phyloP scores from a whole-genome alignment of 2,888 invertebrate species.

The Cataglyphis albicans region DNA sequence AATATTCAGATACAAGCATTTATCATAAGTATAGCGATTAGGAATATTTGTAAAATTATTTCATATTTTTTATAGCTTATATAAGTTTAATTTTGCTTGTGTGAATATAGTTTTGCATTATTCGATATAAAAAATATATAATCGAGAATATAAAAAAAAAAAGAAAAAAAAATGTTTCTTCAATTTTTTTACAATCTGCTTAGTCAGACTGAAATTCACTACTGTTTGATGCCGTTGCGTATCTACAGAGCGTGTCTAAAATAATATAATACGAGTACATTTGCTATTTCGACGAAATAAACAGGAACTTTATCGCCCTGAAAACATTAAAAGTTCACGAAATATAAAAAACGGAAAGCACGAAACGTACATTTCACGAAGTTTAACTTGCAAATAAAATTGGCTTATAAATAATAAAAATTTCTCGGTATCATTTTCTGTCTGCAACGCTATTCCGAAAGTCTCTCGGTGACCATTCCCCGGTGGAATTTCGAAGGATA shows the following conservation, averaged over 20 bases:
- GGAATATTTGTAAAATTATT: neutral
- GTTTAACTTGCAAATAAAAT: conserved; percentile 36
- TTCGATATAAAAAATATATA: neutral
- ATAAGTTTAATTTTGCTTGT: neutral
- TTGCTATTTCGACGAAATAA: neutral
- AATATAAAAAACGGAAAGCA: neutral
- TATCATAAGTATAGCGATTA: neutral
- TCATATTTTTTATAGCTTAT: neutral
- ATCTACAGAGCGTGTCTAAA: neutral
- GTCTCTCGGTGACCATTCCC: conserved; percentile 17
- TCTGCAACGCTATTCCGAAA: conserved; percentile 17
- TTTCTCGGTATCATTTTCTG: conserved; percentile 23
- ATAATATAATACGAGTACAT: conserved; percentile 21
- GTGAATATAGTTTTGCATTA: conserved; percentile 2
- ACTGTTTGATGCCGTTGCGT: conserved; percentile 4
- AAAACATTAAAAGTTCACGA: conserved; percentile 33
- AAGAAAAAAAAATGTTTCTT: neutral
- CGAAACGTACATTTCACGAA: neutral
- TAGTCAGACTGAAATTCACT: conserved; percentile 1
- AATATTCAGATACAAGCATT: neutral
- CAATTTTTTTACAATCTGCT: conserved; percentile 10
- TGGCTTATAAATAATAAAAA: conserved; percentile 36
- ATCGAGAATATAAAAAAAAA: conserved; percentile 6
- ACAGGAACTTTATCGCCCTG: conserved; percentile 23
- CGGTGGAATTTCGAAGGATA: neutral